Base-by-base conservation (phyloP, 2,113 vertebrate species). In the Sitta europaea region DNA sequence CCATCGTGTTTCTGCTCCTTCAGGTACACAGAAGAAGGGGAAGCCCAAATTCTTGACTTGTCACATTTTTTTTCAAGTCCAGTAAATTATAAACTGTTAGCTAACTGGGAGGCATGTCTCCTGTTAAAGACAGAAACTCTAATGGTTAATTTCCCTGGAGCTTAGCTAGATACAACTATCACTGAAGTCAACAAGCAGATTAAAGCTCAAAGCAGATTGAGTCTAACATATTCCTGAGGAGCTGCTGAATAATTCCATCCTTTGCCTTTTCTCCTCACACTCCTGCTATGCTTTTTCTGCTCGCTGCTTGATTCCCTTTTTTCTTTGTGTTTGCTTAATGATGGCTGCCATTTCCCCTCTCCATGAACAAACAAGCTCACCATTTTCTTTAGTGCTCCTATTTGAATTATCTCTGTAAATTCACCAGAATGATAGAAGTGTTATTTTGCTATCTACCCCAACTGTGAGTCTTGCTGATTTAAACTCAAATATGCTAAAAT, bases 381-480 rank as follows among this genome's bases (percentile, higher is more conserved):
- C 31, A 59, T 82, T 93, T 87, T 90, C 87, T 79, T 58, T 83
- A 86, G 88, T 58, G 67, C 33, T 94, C 47, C 51, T 80, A 6
- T 82, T 90, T 73, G 71, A 80, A 79, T 80, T 88, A 81, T 84
- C 29, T 82, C 51, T 70, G 40, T 51, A 93, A 90, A 90, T 86
- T 86, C 75, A 77, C 51, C 25, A 74, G 78, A 48, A 94, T 67
- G 47, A 83, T 50, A 87, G 66, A 78, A 87, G 42, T 28, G 14
- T 72, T 95, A 89, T 95, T 95, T 88, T 94, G 81, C 67, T 88
- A 76, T 92, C 75, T 87, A 80, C 15, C 14, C 43, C 75, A 80
- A 55, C 55, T 80, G 76, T 86, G 75, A 94, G 22, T 70, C 92
- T 90, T 90, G 72, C 81, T 74, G 82, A 83, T 90, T 96, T 93